These are phyloP conservation scores for Phengaris alcon DNA, from an alignment of 2,888 invertebrate genomes.

Conservation along the genomic window DNA sequence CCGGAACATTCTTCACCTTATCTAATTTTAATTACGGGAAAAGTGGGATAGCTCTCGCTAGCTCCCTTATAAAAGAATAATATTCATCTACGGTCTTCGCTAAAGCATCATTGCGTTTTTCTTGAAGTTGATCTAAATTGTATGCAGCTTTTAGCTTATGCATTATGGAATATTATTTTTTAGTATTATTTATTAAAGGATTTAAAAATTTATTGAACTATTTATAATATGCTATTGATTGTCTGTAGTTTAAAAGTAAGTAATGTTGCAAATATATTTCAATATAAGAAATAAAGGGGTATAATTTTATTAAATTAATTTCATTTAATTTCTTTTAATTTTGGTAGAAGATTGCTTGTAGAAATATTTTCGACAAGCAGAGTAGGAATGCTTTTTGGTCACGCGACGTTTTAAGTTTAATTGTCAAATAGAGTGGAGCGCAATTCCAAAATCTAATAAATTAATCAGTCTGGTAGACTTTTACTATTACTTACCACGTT, in stretches of 20 bases:
- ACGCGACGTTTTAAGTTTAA: neutral
- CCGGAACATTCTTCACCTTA: conserved; percentile 49
- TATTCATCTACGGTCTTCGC: conserved; percentile 31
- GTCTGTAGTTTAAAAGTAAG: neutral
- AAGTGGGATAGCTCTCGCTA: conserved; percentile 46
- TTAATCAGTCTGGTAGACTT: neutral
- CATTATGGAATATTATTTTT: neutral
- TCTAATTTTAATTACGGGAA: conserved; percentile 72
- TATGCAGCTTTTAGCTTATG: conserved; percentile 1
- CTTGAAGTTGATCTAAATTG: neutral
- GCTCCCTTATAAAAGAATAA: conserved; percentile 39
- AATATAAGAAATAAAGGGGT: neutral
- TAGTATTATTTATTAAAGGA: neutral
- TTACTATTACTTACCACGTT: too few species aligned
- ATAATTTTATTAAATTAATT: too few species aligned
- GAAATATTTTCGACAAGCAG: neutral
- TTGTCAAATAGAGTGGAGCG: neutral
- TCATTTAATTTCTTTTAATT: neutral
- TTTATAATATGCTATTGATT: too few species aligned
- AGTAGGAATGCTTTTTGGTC: neutral
- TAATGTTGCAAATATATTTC: neutral
- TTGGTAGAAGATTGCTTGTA: neutral
- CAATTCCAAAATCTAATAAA: neutral
- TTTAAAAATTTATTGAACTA: too few species aligned
- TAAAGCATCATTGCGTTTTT: neutral